A percentile compares a stretch with the other conserved stretches of the same genome.
Conservation (phyloP, 2,797 vertebrate species). For the Vipera ursinii region DNA sequence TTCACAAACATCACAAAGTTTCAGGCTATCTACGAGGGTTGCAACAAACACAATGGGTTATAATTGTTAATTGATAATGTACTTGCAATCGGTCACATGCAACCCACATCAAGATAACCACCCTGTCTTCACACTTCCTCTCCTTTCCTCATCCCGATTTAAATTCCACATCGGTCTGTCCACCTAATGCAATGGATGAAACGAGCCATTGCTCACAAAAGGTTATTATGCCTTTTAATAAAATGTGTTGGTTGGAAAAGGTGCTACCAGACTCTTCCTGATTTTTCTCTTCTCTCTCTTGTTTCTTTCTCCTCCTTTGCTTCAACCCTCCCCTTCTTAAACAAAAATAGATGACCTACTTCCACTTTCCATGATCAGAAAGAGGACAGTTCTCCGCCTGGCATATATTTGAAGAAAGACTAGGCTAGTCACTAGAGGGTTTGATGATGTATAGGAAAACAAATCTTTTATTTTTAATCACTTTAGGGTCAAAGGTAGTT, state of each 20-base stretch:
- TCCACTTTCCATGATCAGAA: not conserved
- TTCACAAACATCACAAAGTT: too few relatives aligned
- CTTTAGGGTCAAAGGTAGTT: not conserved
- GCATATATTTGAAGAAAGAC: not conserved
- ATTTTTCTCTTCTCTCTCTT: not conserved
- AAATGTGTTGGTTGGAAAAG: not conserved
- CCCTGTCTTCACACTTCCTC: not conserved
- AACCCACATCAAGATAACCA: not conserved
- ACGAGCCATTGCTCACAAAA: not conserved
- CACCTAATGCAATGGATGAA: not conserved
- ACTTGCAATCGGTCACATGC: too few relatives aligned
- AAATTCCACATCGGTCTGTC: not conserved
- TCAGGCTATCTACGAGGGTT: too few relatives aligned
- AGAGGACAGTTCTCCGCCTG: not conserved
- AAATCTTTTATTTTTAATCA: not conserved
- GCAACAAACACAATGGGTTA: too few relatives aligned
- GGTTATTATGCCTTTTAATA: not conserved
- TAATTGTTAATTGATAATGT: too few relatives aligned
- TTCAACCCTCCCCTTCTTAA: not conserved
- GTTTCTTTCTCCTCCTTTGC: not conserved
- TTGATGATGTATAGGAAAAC: not conserved
- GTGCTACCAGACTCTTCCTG: not conserved
- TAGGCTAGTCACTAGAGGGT: not conserved
- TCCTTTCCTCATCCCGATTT: not conserved
- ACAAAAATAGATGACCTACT: slow-evolving; percentile 8